A percentile compares a stretch with the other conserved stretches of the same genome.
Conservation (phyloP, 2,113 vertebrate genomes). For the Alouatta palliata region DNA sequence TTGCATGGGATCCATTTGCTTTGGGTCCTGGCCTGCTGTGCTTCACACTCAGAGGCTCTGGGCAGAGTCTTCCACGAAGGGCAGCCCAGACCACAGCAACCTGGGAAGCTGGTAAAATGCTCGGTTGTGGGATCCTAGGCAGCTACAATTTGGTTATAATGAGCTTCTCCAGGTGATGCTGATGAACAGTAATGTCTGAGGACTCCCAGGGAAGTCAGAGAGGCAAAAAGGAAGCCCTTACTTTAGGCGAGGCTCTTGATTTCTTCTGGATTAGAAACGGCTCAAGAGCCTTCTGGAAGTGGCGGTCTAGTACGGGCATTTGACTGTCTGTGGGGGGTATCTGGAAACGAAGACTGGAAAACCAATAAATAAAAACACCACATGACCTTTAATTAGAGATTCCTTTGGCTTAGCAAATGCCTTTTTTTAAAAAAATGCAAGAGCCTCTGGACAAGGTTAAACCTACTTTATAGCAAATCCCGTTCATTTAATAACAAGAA, state of each 20-base stretch:
- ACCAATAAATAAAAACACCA: background rate
- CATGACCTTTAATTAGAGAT: background rate
- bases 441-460: background rate
- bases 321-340: background rate
- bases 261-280: background rate
- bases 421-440: background rate
- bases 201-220: background rate
- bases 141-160: background rate
- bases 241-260: background rate
- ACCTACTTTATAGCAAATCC: background rate
- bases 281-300: background rate
- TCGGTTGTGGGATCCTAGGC: background rate
- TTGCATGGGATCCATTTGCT: background rate
- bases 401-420: background rate
- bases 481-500: background rate
- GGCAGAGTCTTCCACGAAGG: background rate
- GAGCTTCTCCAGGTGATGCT: background rate
- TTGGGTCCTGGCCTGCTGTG: background rate
- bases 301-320: background rate
- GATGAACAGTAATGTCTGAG: background rate
- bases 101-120: background rate
- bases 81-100: background rate
- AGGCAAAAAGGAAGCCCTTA: background rate
- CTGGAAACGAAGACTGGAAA: constrained; percentile 5
- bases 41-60: background rate